Evolutionary conservation across 64 coral and sea anemone species (phyloP).

Genomic region (Stylophora pistillata): DNA sequence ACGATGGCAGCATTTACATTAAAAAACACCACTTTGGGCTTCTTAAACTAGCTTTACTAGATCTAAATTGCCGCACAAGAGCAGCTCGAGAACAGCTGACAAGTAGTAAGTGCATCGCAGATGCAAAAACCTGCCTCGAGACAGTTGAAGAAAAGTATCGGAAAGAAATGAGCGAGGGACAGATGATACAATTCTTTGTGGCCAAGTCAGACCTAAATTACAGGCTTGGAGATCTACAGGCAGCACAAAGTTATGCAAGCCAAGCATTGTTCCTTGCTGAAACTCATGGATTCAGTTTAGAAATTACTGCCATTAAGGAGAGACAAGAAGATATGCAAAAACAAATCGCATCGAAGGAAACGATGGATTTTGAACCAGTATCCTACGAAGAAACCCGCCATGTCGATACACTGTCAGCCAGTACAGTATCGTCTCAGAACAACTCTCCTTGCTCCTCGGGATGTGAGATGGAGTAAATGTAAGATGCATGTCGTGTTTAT

Average conservation of each 20-base stretch:
- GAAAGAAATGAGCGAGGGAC: constrained; percentile 11
- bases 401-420: not conserved
- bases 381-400: not conserved
- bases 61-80: constrained; percentile 64
- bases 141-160: constrained; percentile 24
- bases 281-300: constrained; percentile 42
- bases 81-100: constrained; percentile 23
- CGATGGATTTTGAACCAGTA: not conserved
- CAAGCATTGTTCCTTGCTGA: constrained; percentile 41
- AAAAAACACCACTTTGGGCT: constrained; percentile 58
- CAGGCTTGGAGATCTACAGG: not conserved
- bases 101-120: constrained; percentile 4
- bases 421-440: not conserved
- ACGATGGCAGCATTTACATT: constrained; percentile 44
- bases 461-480: constrained; percentile 17
- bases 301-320: constrained; percentile 49
- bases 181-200: constrained; percentile 41
- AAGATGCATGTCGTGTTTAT: not conserved
- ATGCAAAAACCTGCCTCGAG: constrained; percentile 56
- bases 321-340: constrained; percentile 21
- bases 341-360: not conserved
- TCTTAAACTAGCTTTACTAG: constrained; percentile 47
- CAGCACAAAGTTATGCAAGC: not conserved
- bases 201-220: constrained; percentile 54
- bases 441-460: constrained; percentile 13